phyloP scores from a whole-genome alignment of 2,113 vertebrate genomes.

The Rhabdornis inornatus region DNA sequence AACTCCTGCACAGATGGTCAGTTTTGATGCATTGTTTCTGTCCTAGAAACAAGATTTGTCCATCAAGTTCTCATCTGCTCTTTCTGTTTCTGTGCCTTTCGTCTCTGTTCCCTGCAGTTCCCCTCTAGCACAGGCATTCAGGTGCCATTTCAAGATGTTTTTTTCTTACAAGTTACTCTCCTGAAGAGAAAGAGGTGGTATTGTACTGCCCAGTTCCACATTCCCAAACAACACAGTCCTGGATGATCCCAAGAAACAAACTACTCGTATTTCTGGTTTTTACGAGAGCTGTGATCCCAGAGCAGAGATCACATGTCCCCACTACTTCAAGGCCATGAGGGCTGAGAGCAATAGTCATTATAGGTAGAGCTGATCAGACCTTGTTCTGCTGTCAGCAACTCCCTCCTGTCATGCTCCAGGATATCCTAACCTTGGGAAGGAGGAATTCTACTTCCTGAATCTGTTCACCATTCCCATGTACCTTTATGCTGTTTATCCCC shows the following conservation, averaged over 20 bases:
- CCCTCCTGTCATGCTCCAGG: not conserved
- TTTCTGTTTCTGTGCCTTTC: not conserved
- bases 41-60: not conserved
- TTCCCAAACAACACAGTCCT: not conserved
- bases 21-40: not conserved
- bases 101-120: not conserved
- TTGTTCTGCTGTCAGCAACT: not conserved
- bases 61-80: not conserved
- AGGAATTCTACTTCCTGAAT: not conserved
- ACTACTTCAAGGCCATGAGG: not conserved
- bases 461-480: not conserved
- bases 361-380: not conserved
- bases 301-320: rapidly evolving
- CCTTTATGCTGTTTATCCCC: not conserved
- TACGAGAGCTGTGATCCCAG: not conserved
- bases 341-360: not conserved
- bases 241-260: not conserved
- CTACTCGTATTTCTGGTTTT: not conserved
- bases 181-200: not conserved
- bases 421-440: not conserved
- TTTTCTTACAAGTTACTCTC: not conserved
- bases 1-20: conserved; percentile 32
- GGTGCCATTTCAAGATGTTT: not conserved
- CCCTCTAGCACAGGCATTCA: not conserved
- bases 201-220: not conserved